Evolutionary conservation across 1,140 invertebrate species (phyloP).

Genomic region (Muscidifurax raptorellus): DNA sequence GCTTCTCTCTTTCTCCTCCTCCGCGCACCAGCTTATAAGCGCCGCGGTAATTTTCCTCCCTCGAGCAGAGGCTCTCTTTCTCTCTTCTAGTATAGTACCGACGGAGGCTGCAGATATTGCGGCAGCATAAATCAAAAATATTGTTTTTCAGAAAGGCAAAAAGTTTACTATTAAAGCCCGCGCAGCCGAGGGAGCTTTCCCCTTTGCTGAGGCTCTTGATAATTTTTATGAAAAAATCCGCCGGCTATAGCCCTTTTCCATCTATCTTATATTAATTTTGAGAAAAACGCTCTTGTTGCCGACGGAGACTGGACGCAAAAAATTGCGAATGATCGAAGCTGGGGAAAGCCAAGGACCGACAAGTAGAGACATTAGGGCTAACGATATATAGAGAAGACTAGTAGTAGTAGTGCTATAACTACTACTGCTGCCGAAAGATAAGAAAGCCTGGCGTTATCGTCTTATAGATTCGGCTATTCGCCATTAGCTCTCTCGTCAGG

Average conservation of each 20-base stretch:
- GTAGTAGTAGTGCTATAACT: constrained; percentile 25
- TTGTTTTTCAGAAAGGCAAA: not conserved
- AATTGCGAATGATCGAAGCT: not conserved
- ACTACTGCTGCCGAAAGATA: constrained; percentile 31
- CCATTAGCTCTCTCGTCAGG: constrained; percentile 34
- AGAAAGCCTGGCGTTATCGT: constrained; percentile 54
- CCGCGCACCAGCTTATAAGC: not conserved
- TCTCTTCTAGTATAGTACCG: not conserved
- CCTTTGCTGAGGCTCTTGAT: not conserved
- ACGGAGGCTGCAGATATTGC: not conserved
- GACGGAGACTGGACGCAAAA: no score
- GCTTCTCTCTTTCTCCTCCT: not conserved
- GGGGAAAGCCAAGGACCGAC: not conserved
- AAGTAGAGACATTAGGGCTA: constrained; percentile 37
- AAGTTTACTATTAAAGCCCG: not conserved
- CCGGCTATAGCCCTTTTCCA: not conserved
- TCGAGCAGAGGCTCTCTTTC: no score
- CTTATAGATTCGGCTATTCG: constrained; percentile 57
- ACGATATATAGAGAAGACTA: constrained; percentile 51
- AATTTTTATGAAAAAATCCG: not conserved
- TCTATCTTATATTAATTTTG: not conserved
- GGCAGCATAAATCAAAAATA: not conserved
- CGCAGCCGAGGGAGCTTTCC: not conserved
- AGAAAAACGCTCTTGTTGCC: not conserved
- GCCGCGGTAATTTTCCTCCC: not conserved